Evolutionary conservation across 1,140 invertebrate genomes (phyloP), one percentile per base, ranked within the genome.

Genomic region (Lordiphosa mommai): DNA sequence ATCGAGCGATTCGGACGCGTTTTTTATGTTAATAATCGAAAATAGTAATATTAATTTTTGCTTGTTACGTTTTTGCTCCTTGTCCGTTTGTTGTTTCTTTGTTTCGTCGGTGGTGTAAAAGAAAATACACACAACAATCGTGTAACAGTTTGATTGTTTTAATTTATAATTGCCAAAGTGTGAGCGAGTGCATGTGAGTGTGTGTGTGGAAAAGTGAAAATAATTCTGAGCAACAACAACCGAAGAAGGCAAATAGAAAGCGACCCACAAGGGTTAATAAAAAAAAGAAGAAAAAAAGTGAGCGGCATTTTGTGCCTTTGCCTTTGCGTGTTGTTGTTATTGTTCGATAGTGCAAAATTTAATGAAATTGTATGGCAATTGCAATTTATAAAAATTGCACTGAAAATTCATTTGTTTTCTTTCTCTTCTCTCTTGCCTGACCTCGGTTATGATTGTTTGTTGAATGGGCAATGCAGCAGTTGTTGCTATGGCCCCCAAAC

Each of bases 151-250:
- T 69, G 16, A 41, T 58, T 64, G 41, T 52, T 80, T 77, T 80
- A 51, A 73, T 65, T 79, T 49, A 80, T 57, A 51, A 73, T 58
- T 32, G 34, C 43, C 9, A 10, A 34, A 48, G 52, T 53, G 33
- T 40, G 5, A 29, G n/a, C 20, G 48, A 20, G 43, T 36, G 32
- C 37, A 37, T 43, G 10, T 14, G 43, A n/a, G 33, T 60, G 14
- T 61, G 47, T 41, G 51, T 79, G 59, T 64, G 46, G 51, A 82
- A 72, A 82, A 82, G 76, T 82, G 60, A 76, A 82, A 79, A 79
- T 74, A 77, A 77, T 77, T 80, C 76, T 82, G 44, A 61, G 61
- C 64, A 53, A 55, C 59, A 73, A 68, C 52, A 61, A 67, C 44
- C 14, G 58, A 51, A 49, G 30, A 47, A 14, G 16, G 29, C 27